phyloP scores from a whole-genome alignment of 2,113 vertebrate genomes.

The Promerops cafer region DNA sequence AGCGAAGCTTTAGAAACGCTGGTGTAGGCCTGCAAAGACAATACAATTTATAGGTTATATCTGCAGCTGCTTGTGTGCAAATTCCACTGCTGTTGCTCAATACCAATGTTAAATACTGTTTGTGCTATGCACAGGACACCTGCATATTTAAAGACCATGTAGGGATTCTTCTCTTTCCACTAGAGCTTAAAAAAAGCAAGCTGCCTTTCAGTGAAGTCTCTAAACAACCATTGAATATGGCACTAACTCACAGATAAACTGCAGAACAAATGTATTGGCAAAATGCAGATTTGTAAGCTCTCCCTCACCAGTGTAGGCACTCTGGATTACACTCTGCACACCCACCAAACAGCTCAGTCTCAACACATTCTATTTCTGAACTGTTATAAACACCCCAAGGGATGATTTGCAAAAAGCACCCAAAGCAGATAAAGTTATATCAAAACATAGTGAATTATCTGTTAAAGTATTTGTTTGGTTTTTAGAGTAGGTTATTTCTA shows the following conservation, averaged over 20 bases:
- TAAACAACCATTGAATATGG: fast-evolving
- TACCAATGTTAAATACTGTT: not conserved
- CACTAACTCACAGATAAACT: not conserved
- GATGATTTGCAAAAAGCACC: not conserved
- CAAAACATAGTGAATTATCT: not conserved
- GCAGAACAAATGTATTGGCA: not conserved
- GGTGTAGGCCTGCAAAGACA: constrained; percentile 85
- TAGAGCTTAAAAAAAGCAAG: not conserved
- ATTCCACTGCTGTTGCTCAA: not conserved
- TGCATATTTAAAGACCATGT: fast-evolving
- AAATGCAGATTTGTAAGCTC: not conserved
- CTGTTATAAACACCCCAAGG: not conserved
- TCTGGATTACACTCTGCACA: not conserved
- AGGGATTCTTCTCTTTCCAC: not conserved
- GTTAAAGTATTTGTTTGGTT: not conserved
- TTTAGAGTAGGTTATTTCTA: not conserved
- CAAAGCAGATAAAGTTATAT: not conserved
- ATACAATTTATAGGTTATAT: not conserved
- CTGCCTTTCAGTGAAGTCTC: not conserved
- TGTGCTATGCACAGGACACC: not conserved
- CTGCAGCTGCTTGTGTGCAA: not conserved
- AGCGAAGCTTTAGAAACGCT: constrained; percentile 97
- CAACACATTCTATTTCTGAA: not conserved
- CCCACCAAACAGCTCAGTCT: not conserved
- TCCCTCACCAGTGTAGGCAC: not conserved